Conservation (phyloP, 37 sponge, comb jelly and placozoan genomes). For the Aplysina aerophoba region DNA sequence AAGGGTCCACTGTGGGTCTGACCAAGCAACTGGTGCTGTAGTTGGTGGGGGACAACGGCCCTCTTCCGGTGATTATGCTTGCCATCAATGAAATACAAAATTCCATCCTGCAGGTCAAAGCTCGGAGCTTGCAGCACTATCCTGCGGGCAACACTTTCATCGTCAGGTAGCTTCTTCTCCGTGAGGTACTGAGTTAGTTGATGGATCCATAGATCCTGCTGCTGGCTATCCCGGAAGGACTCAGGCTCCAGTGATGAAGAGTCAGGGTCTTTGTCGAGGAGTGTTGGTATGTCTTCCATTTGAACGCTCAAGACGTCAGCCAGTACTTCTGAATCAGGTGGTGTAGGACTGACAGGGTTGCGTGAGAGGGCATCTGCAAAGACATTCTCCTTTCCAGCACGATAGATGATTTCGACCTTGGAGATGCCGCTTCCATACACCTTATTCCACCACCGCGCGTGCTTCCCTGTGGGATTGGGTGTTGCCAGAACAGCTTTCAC, state of each 20-base stretch:
- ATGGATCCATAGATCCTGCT: conserved; percentile 26
- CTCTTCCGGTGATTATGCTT: conserved; percentile 32
- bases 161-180: conserved; percentile 34
- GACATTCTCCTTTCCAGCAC: conserved; percentile 32
- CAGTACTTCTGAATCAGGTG: neutral
- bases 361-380: conserved; percentile 59
- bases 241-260: neutral
- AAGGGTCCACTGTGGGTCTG: conserved; percentile 42
- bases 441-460: conserved; percentile 50
- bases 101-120: conserved; percentile 40
- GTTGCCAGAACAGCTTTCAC: conserved; percentile 43
- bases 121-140: neutral
- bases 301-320: no score
- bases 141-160: neutral
- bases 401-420: conserved; percentile 20
- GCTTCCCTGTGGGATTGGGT: conserved; percentile 34
- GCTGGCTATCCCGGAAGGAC: conserved; percentile 21
- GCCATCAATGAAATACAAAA: conserved; percentile 44
- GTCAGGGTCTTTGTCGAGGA: neutral
- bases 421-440: conserved; percentile 31
- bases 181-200: conserved; percentile 26
- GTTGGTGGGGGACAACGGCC: conserved; percentile 61
- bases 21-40: conserved; percentile 13
- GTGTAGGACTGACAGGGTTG: neutral
- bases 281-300: neutral